These are phyloP conservation scores for Euplexia lucipara DNA, from an alignment of 2,888 invertebrate species.

Conservation along the genomic window DNA sequence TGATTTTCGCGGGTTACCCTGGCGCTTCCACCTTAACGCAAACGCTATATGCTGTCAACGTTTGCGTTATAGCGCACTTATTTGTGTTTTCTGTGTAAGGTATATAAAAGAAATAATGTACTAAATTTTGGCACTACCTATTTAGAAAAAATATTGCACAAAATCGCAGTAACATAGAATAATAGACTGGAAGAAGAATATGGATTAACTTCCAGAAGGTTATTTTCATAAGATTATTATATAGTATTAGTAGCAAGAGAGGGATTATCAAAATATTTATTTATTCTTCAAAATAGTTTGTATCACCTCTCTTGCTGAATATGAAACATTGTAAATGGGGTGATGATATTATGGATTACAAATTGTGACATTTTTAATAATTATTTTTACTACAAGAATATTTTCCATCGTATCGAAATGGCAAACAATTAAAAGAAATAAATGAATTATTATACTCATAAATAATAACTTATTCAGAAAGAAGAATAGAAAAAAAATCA, in stretches of 20 bases:
- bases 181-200: slow-evolving; percentile 14
- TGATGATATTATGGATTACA: slow-evolving; percentile 23
- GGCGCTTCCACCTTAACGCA: no score
- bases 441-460: not conserved
- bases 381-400: slow-evolving; percentile 1
- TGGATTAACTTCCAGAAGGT: slow-evolving; percentile 7
- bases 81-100: no score
- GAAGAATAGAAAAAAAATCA: not conserved
- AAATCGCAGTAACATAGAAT: slow-evolving; percentile 17
- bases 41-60: no score
- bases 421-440: not conserved
- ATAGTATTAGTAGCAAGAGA: slow-evolving; percentile 70
- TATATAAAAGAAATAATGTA: slow-evolving; percentile 16
- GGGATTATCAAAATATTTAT: slow-evolving; percentile 78
- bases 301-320: slow-evolving; percentile 74
- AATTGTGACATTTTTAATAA: slow-evolving; percentile 16
- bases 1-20: no score
- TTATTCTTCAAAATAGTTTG: slow-evolving; percentile 78
- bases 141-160: slow-evolving; percentile 35
- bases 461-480: not conserved
- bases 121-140: slow-evolving; percentile 76
- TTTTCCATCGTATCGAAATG: slow-evolving; percentile 15
- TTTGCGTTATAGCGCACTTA: not conserved
- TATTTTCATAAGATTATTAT: slow-evolving; percentile 25
- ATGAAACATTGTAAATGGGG: slow-evolving; percentile 18